Evolutionary conservation across 2,888 invertebrate genomes (phyloP).

Genomic region (Paralinhomoeus sp.): DNA sequence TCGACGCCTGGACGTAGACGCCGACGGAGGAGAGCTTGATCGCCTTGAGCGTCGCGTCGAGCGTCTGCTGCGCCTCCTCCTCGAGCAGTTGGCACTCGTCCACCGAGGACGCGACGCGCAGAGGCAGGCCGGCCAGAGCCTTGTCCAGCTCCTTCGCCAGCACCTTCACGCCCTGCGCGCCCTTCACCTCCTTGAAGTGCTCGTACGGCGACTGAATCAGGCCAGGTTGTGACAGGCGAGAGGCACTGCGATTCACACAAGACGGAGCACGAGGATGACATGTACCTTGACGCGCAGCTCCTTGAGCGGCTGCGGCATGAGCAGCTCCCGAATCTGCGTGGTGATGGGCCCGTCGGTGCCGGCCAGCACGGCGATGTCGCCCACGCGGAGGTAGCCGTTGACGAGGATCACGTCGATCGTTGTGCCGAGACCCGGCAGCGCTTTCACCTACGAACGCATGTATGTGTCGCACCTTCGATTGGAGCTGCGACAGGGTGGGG

Average conservation of each 20-base stretch:
- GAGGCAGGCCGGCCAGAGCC: conserved; percentile 75
- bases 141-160: conserved; percentile 94
- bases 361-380: conserved; percentile 77
- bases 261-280: background rate
- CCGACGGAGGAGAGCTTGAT: conserved; percentile 75
- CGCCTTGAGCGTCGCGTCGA: conserved; percentile 65
- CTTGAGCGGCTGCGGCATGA: conserved; percentile 93
- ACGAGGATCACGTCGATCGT: conserved; percentile 96
- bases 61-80: conserved; percentile 63
- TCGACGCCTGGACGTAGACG: conserved; percentile 97
- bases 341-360: conserved; percentile 95
- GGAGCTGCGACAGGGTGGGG: background rate
- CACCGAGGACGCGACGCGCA: conserved; percentile 66
- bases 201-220: conserved; percentile 41
- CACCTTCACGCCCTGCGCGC: conserved; percentile 93
- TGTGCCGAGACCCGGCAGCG: conserved; percentile 81
- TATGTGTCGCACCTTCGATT: background rate
- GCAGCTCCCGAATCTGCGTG: conserved; percentile 77
- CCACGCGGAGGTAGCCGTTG: conserved; percentile 75
- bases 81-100: conserved; percentile 62
- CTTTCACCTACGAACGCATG: conserved; percentile 45
- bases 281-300: conserved; percentile 76
- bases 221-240: background rate
- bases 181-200: conserved; percentile 75
- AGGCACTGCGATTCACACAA: background rate